Conservation (phyloP, 2,888 invertebrate species). For the Drosophila leonis region DNA sequence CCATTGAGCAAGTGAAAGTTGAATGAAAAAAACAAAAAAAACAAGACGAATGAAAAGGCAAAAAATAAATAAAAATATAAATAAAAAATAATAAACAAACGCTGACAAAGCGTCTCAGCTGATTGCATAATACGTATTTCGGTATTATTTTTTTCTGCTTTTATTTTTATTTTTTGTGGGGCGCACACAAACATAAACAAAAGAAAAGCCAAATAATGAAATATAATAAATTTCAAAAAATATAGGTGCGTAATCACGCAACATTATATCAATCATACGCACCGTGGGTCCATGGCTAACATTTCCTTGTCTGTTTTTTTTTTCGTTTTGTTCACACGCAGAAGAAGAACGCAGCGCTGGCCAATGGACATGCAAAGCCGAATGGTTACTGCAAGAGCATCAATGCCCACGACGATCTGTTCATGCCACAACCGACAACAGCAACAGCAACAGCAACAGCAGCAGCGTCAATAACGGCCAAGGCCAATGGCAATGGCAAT, state of each 20-base stretch:
- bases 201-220: conserved; percentile 12
- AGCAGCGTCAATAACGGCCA: conserved; percentile 35
- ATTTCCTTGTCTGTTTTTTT: not conserved
- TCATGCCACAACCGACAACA: conserved; percentile 57
- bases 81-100: conserved; percentile 59
- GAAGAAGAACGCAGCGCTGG: conserved; percentile 61
- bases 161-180: conserved; percentile 27
- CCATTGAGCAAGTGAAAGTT: conserved; percentile 74
- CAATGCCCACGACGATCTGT: conserved; percentile 71
- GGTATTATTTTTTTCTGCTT: too few relatives aligned
- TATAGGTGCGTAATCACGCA: conserved; percentile 9
- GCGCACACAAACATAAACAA: conserved; percentile 11
- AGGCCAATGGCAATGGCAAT: conserved; percentile 53
- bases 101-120: conserved; percentile 51
- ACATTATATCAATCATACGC: conserved; percentile 37
- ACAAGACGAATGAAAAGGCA: conserved; percentile 42
- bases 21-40: conserved; percentile 43
- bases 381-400: conserved; percentile 78
- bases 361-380: conserved; percentile 70
- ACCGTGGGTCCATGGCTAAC: not conserved
- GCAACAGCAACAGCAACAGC: conserved; percentile 38
- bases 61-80: conserved; percentile 37
- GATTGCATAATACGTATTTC: conserved; percentile 58
- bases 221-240: conserved; percentile 15
- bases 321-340: conserved; percentile 11